Evolutionary conservation across 1,140 invertebrate species (phyloP).

Genomic region (Nephila pilipes): DNA sequence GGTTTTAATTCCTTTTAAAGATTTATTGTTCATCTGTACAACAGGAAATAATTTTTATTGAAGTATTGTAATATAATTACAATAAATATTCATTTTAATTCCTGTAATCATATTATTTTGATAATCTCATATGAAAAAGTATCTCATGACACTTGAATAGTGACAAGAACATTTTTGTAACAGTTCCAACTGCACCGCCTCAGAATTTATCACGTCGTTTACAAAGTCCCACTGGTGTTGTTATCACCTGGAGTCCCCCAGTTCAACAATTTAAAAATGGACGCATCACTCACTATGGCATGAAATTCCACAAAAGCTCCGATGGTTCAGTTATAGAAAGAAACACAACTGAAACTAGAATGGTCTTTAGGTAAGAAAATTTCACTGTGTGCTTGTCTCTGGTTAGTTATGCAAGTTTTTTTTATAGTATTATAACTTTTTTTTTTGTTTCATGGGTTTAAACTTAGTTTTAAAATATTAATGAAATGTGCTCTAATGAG

Average conservation of each 20-base stretch:
- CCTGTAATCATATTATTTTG: too few species aligned
- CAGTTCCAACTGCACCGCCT: constrained; percentile 81
- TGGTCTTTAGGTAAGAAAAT: constrained; percentile 86
- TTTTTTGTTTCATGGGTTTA: too few species aligned
- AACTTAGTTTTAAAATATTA: too few species aligned
- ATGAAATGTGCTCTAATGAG: too few species aligned
- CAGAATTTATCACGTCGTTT: constrained; percentile 85
- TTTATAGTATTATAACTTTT: too few species aligned
- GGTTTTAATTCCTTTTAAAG: too few species aligned
- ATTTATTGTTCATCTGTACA: too few species aligned
- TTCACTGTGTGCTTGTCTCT: neutral
- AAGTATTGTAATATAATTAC: too few species aligned
- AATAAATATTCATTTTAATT: too few species aligned
- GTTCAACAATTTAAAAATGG: constrained; percentile 93
- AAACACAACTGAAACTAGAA: constrained; percentile 90
- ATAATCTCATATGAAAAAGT: too few species aligned
- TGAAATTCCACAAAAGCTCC: constrained; percentile 95
- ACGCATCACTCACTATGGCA: constrained; percentile 94
- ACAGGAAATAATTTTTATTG: too few species aligned
- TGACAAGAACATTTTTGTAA: neutral
- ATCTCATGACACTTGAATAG: too few species aligned
- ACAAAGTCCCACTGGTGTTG: constrained; percentile 95
- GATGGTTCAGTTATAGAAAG: constrained; percentile 89
- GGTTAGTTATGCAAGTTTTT: neutral
- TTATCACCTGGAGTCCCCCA: constrained; percentile 95